A percentile compares a stretch with the other conserved stretches of the same genome.
Evolutionary conservation across 2,113 vertebrate genomes (phyloP).

Genomic region (Zootoca vivipara): DNA sequence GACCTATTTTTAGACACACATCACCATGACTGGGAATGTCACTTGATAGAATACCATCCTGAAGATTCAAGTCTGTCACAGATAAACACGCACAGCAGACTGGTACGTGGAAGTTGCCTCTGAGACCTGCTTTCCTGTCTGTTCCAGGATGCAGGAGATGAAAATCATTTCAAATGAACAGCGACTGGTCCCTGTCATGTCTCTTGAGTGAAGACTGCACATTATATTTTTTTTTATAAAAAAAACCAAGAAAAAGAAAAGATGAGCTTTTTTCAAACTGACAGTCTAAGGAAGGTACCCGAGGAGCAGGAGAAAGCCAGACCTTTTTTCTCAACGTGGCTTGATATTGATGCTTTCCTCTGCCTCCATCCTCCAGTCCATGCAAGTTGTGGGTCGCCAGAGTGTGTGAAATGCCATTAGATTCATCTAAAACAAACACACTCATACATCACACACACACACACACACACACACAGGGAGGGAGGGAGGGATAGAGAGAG

Average conservation of each 20-base stretch:
- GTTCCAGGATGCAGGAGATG: constrained; percentile 66
- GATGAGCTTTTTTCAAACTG: not conserved
- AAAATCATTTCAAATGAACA: constrained; percentile 76
- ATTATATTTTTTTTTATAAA: constrained; percentile 25
- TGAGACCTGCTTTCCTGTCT: constrained; percentile 76
- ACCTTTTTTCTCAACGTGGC: constrained; percentile 3
- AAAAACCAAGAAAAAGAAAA: constrained; percentile 8
- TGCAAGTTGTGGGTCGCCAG: not conserved
- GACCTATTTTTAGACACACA: constrained; percentile 43
- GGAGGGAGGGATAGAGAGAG: too few species aligned
- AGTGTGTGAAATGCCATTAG: not conserved
- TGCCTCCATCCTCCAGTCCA: constrained; percentile 9
- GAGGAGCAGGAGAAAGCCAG: not conserved
- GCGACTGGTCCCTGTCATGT: constrained; percentile 68
- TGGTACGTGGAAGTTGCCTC: constrained; percentile 74
- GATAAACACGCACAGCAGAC: constrained; percentile 68
- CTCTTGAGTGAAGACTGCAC: constrained; percentile 51
- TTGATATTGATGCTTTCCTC: not conserved
- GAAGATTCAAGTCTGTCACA: constrained; percentile 72
- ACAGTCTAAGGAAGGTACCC: constrained; percentile 26
- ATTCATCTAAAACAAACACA: not conserved
- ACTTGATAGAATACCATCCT: constrained; percentile 74
- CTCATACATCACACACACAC: not conserved
- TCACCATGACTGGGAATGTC: constrained; percentile 70
- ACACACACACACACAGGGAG: not conserved